Evolutionary conservation across 2,113 vertebrate species (phyloP), one percentile per base, ranked within the genome.

Genomic region (Psephotus haematonotus): DNA sequence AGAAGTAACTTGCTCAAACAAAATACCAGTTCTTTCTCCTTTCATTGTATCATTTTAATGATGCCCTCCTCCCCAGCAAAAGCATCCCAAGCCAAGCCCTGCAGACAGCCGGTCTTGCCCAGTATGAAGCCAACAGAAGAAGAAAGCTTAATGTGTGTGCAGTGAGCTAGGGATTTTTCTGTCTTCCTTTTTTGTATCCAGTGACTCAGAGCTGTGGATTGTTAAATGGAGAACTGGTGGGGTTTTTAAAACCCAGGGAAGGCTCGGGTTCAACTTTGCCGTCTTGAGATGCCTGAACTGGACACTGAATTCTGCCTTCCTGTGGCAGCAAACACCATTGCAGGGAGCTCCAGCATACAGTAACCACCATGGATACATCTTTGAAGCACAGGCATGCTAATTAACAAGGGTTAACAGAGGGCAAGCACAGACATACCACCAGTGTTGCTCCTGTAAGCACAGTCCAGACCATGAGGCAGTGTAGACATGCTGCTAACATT

Each of bases 401-500:
- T 71, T 62, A 39, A 35, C 24, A 11, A 33, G 23, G 39, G 28
- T 39, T 52, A 82, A 78, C 27, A 43, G n/a, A n/a, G 22, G 37
- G 55, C 41, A 70, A 63, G 41, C 0, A 1, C 0, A 8, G 74
- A 41, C 10, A 4, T 24, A 24, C 28, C 69, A 57, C 27, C 60
- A 44, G 55, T 5, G 60, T 49, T 19, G 59, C 35, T 67, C 24
- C 29, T 53, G 62, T 65, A 52, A 43, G 19, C 0, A 0, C 41
- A 44, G 47, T 44, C 53, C n/a, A 59, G 29, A 43, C 12, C 1
- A 5, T 25, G 57, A 57, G 0, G 1, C 46, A 24, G 50, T 13
- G 44, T 46, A 60, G 35, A 65, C 17, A 8, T 5, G 13, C 13
- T 0, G 0, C 29, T 37, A 55, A 50, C 8, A 6, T 37, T 53